These are phyloP conservation scores for Dinomys branickii DNA, from an alignment of 2,113 vertebrate species.

Conservation along the genomic window DNA sequence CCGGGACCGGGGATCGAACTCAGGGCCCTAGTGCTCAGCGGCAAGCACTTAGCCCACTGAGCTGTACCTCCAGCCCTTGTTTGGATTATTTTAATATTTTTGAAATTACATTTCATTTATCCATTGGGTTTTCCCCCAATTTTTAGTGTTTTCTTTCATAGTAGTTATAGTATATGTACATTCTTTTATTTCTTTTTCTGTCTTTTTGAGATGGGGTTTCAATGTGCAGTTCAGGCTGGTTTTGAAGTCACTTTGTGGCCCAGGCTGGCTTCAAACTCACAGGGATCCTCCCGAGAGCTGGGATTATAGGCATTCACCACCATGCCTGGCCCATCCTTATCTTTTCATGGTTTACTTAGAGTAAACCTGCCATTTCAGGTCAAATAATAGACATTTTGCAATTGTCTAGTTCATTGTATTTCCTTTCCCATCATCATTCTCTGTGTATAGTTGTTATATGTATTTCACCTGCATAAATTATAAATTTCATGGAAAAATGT, in stretches of 20 bases:
- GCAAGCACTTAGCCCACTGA: too few species aligned
- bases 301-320: background rate
- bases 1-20: too few species aligned
- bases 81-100: slow-evolving; percentile 7
- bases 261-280: background rate
- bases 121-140: background rate
- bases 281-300: background rate
- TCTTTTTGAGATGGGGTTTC: background rate
- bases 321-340: background rate
- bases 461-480: slow-evolving; percentile 20
- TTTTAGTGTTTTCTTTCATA: slow-evolving; percentile 29
- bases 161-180: background rate
- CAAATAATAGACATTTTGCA: background rate
- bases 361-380: background rate
- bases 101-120: background rate
- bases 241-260: background rate
- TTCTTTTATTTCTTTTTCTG: background rate
- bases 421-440: background rate
- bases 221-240: background rate
- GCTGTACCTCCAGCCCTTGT: too few species aligned
- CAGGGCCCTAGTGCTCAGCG: too few species aligned
- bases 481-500: background rate
- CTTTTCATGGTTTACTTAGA: background rate
- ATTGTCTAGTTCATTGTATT: background rate
- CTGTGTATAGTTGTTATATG: background rate